Base-by-base conservation (phyloP, 2,888 invertebrate genomes). In the Villa cingulata region DNA sequence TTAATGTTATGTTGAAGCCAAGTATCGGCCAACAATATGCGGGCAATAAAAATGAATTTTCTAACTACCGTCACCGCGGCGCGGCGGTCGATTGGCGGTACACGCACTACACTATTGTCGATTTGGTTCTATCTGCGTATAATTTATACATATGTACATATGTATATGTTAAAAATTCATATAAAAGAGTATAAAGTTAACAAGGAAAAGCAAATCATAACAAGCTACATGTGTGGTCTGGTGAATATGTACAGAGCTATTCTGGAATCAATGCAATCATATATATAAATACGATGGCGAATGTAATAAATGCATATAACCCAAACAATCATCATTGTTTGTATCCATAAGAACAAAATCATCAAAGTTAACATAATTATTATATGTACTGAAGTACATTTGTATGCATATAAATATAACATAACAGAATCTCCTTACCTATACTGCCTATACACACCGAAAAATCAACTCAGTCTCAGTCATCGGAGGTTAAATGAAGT, bases 31-130 rank as follows among this genome's bases (percentile, higher is more conserved):
- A 49, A 49, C 48, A 49, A 51, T 49, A 48, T 51, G 51, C 49
- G 49, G 51, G 49, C 46, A 47, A 48, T 49, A 49, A 51, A 51
- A 51, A 51, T n/a, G 49, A 45, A 51, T 51, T 51, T 46, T 51
- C 48, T 43, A 49, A 49, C 49, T 47, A 32, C 46, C 41, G 20
- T 34, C 32, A 46, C 43, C 6, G 20, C 10, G 16, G 18, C 6
- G 20, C 10, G 16, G 18, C 19, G 23, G 23, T 23, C 23, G 23
- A 23, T 7, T 23, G 7, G 23, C 23, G 23, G 23, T 23, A 23
- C 7, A 23, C 7, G 23, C 23, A 23, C 4, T n/a, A n/a, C 7
- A 23, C 4, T 23, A 23, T 4, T 4, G 23, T 23, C 7, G 23
- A 23, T 23, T 23, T 23, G 23, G 7, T 4, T 23, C 23, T 23